Conservation (phyloP, 2,113 vertebrate genomes). For the Sinocyclocheilus maitianheensis region DNA sequence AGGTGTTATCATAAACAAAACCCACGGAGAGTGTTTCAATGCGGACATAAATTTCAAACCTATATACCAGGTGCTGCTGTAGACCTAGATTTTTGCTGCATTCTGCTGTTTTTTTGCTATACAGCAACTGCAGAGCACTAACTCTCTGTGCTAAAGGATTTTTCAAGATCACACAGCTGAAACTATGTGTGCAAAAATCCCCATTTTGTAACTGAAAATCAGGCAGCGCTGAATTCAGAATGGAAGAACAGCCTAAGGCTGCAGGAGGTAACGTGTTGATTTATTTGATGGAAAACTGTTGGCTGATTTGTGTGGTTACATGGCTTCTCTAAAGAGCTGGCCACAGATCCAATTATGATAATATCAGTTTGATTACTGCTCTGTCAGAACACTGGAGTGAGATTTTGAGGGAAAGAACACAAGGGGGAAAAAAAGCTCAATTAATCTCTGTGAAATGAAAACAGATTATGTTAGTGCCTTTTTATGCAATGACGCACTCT, state of each 20-base stretch:
- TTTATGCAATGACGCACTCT: constrained; percentile 53
- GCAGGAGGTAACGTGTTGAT: constrained; percentile 63
- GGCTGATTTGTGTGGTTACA: constrained; percentile 67
- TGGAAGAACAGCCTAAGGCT: constrained; percentile 37
- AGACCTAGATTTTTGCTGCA: constrained; percentile 17
- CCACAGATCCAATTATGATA: constrained; percentile 77
- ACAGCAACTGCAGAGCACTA: constrained; percentile 11
- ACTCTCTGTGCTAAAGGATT: not conserved
- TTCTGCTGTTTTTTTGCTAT: not conserved
- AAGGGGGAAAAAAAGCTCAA: constrained; percentile 61
- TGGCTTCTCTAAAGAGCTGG: constrained; percentile 55
- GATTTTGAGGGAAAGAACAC: constrained; percentile 22
- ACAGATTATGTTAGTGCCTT: constrained; percentile 55
- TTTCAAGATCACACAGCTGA: not conserved
- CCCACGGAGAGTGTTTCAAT: not conserved
- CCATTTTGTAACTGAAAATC: not conserved
- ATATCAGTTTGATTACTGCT: constrained; percentile 72
- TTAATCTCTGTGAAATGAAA: constrained; percentile 67
- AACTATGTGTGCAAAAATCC: not conserved
- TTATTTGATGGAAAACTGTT: constrained; percentile 66
- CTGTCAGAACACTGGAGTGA: constrained; percentile 58
- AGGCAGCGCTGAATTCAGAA: constrained; percentile 17
- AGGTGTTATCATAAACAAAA: constrained; percentile 16
- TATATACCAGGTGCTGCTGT: not conserved
- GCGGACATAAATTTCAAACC: not conserved